Percentiles rank a stretch among this genome's conserved stretches.
These are phyloP conservation scores for Dascyllus trimaculatus DNA, from an alignment of 2,113 vertebrate species.

Conservation along the genomic window DNA sequence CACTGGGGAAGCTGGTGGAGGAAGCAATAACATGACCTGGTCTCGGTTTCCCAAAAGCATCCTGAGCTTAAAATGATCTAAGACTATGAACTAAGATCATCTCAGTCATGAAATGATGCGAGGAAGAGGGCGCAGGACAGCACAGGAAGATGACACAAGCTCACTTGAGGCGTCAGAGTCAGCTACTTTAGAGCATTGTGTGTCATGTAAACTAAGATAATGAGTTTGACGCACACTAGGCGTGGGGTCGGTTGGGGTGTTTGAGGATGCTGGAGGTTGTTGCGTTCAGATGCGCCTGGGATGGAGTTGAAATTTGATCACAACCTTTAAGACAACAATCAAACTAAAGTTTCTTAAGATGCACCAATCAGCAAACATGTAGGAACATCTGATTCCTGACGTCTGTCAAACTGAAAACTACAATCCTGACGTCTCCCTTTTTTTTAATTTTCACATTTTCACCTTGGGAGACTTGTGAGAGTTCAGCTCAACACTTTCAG, in stretches of 20 bases:
- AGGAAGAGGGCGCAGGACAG: not conserved
- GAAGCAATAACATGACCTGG: conserved; percentile 10
- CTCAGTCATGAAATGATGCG: conserved; percentile 3
- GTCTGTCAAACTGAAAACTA: too few relatives aligned
- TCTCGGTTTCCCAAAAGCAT: conserved; percentile 24
- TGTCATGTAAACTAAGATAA: not conserved
- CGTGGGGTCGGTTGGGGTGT: not conserved
- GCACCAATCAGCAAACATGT: too few relatives aligned
- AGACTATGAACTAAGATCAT: conserved; percentile 11
- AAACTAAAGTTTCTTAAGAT: too few relatives aligned
- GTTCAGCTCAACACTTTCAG: too few relatives aligned
- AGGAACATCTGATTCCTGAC: too few relatives aligned
- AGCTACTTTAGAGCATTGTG: too few relatives aligned
- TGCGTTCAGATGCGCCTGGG: too few relatives aligned
- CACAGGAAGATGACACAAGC: not conserved
- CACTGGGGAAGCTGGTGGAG: conserved; percentile 11
- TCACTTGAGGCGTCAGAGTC: not conserved
- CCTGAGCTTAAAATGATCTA: conserved; percentile 9
- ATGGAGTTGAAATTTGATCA: not conserved
- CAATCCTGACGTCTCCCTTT: too few relatives aligned
- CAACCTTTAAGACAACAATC: not conserved
- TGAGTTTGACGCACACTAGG: not conserved
- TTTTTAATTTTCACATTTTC: too few relatives aligned
- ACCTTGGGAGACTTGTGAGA: too few relatives aligned
- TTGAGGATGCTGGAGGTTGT: too few relatives aligned